These are phyloP conservation scores for Drosophila prosaltans DNA, from an alignment of 1,140 invertebrate species.

Conservation along the genomic window DNA sequence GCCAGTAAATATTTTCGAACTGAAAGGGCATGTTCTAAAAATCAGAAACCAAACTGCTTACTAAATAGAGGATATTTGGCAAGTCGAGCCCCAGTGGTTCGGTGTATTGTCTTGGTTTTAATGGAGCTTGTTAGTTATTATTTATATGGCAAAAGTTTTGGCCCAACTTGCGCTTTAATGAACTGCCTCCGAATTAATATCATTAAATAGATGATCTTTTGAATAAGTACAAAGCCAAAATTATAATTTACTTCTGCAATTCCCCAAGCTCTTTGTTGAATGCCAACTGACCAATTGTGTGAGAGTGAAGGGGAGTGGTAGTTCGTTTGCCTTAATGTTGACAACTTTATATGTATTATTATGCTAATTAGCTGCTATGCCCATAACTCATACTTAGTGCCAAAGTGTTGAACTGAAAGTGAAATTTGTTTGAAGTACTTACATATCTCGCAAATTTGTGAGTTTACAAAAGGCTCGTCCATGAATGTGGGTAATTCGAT, in stretches of 20 bases:
- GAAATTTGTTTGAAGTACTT: constrained; percentile 56
- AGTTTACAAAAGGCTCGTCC: constrained; percentile 73
- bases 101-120: background rate
- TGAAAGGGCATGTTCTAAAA: background rate
- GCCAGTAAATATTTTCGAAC: background rate
- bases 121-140: constrained; percentile 35
- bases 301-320: background rate
- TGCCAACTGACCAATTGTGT: constrained; percentile 34
- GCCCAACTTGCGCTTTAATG: constrained; percentile 50
- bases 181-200: constrained; percentile 56
- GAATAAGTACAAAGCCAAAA: constrained; percentile 52
- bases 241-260: constrained; percentile 36
- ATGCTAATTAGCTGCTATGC: constrained; percentile 56
- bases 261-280: constrained; percentile 7
- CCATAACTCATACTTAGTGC: constrained; percentile 58
- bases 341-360: constrained; percentile 49
- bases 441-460: constrained; percentile 73
- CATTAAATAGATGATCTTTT: constrained; percentile 41
- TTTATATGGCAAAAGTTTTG: constrained; percentile 51
- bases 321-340: constrained; percentile 47
- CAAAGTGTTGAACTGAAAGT: constrained; percentile 18
- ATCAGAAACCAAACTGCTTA: constrained; percentile 1
- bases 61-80: constrained; percentile 3
- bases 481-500: constrained; percentile 79
- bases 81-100: background rate